A percentile compares a stretch with the other conserved stretches of the same genome.
Evolutionary conservation across 2,888 invertebrate species (phyloP).

Genomic region (Endotricha flammealis): DNA sequence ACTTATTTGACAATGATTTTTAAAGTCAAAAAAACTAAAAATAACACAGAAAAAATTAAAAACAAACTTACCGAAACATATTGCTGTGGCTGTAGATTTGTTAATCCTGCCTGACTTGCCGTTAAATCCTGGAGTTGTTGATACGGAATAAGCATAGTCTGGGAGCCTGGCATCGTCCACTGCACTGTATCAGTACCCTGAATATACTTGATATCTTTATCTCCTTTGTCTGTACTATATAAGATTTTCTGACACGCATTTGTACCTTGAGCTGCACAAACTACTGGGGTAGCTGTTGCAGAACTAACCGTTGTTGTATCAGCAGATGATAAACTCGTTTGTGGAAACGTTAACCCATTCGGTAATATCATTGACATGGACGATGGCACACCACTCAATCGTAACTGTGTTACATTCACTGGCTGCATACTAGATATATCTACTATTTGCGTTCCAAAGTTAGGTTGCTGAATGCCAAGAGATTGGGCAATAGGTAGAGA

Average conservation of each 20-base stretch:
- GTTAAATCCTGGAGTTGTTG: conserved; percentile 66
- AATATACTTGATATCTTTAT: conserved; percentile 68
- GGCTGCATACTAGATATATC: conserved; percentile 70
- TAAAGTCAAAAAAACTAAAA: too few relatives aligned
- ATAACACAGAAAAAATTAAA: conserved; percentile 5
- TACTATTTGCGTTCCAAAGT: conserved; percentile 62
- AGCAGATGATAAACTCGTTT: conserved; percentile 54
- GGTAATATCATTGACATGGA: conserved; percentile 73
- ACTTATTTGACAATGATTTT: too few relatives aligned
- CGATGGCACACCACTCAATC: conserved; percentile 64
- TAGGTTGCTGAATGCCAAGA: conserved; percentile 58
- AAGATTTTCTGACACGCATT: conserved; percentile 65
- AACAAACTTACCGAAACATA: conserved; percentile 64
- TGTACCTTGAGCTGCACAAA: conserved; percentile 66
- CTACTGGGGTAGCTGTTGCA: conserved; percentile 62
- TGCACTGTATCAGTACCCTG: conserved; percentile 66
- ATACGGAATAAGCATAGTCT: conserved; percentile 71
- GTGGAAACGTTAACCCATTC: conserved; percentile 59
- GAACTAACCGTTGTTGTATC: conserved; percentile 69
- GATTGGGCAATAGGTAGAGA: conserved; percentile 58
- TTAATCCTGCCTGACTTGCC: conserved; percentile 49
- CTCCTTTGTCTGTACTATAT: conserved; percentile 66
- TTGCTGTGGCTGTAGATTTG: conserved; percentile 62
- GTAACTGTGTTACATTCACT: conserved; percentile 63
- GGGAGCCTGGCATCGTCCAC: conserved; percentile 67